Conservation (phyloP, 2,797 vertebrate species). For the Danionella dracula region DNA sequence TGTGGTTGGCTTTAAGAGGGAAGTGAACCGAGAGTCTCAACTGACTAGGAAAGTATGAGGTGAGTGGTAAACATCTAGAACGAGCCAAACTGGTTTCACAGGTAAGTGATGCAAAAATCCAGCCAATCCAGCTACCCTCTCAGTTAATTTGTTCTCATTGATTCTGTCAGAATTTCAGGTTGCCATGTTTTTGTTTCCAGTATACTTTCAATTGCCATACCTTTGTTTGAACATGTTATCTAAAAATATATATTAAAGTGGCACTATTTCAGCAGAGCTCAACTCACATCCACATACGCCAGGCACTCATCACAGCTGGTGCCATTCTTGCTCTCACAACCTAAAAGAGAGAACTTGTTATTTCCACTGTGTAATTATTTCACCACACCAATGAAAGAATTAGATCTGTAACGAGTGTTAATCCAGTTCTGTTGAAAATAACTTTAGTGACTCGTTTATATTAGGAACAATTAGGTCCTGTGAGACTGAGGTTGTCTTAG, state of each 20-base stretch:
- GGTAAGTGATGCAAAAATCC: slow-evolving; percentile 39
- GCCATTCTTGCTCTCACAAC: slow-evolving; percentile 69
- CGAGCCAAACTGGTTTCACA: slow-evolving; percentile 61
- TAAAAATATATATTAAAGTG: neutral
- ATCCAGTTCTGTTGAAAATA: neutral
- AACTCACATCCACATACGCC: slow-evolving; percentile 83
- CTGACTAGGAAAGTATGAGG: neutral
- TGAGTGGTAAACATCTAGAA: neutral
- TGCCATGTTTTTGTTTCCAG: too few relatives aligned
- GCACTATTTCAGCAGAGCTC: slow-evolving; percentile 49
- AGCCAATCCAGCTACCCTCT: neutral
- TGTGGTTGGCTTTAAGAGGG: neutral
- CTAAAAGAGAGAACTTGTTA: slow-evolving; percentile 54
- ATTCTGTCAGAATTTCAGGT: neutral
- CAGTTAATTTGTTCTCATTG: neutral
- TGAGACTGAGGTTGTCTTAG: slow-evolving; percentile 8
- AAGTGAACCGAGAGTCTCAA: neutral
- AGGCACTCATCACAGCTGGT: slow-evolving; percentile 83
- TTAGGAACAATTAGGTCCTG: neutral
- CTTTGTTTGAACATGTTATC: neutral
- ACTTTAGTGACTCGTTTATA: neutral
- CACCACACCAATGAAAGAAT: too few relatives aligned
- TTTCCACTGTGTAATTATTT: too few relatives aligned
- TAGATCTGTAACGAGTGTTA: too few relatives aligned
- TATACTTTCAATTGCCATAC: neutral